Conservation (phyloP, 64 coral and sea anemone species). For the Porites lutea region DNA sequence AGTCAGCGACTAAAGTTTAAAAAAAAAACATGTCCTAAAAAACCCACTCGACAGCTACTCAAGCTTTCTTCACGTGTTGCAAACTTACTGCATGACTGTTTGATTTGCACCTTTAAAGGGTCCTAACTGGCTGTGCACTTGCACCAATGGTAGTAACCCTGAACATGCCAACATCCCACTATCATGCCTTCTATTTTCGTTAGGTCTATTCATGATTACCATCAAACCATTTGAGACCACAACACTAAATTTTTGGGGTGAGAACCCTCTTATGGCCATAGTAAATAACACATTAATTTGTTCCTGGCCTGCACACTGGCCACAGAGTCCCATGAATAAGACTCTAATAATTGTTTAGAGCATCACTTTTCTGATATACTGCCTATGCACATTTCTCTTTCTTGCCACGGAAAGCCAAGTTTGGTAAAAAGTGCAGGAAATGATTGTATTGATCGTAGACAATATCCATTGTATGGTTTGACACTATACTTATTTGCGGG, state of each 20-base stretch:
- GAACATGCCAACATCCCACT: conserved; percentile 17
- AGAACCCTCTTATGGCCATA: conserved; percentile 20
- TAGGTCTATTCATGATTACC: conserved; percentile 3
- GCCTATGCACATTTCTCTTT: no score
- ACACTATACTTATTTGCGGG: no score
- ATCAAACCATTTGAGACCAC: conserved; percentile 14
- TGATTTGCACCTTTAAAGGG: no score
- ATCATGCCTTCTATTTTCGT: background rate
- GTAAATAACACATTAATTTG: background rate
- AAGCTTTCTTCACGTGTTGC: background rate
- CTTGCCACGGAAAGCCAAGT: no score
- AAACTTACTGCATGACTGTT: background rate
- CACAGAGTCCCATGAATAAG: background rate
- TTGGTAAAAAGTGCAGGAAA: no score
- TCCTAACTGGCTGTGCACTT: background rate
- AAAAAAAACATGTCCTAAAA: background rate
- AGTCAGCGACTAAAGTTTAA: background rate
- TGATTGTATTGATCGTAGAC: no score
- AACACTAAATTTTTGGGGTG: background rate
- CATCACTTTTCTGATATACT: no score
- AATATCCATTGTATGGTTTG: no score
- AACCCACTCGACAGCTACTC: background rate
- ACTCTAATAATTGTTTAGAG: no score
- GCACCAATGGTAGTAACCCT: background rate
- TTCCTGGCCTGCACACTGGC: conserved; percentile 1